Percentiles rank a stretch among this genome's conserved stretches.
Evolutionary conservation across 2,797 vertebrate species (phyloP).

Genomic region (Pempheris klunzingeri): DNA sequence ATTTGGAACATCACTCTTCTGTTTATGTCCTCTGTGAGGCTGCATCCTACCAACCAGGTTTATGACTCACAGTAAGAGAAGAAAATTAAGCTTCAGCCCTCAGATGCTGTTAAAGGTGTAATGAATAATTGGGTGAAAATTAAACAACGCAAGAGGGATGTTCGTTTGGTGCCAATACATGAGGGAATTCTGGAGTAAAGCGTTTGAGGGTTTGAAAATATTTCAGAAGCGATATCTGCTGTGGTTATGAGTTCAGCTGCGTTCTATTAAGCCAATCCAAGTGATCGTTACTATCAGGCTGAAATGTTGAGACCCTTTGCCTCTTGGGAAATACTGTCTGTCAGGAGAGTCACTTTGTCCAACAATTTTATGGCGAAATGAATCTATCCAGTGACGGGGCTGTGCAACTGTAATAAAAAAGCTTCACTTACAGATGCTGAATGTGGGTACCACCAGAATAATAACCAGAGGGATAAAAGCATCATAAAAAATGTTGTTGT

Average conservation of each 20-base stretch:
- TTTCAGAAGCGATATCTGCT: constrained; percentile 23
- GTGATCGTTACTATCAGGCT: constrained; percentile 25
- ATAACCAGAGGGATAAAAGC: background rate
- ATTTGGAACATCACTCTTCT: constrained; percentile 49
- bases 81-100: constrained; percentile 55
- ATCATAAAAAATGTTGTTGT: background rate
- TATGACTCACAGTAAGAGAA: constrained; percentile 39
- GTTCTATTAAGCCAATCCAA: constrained; percentile 28
- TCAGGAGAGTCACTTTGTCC: constrained; percentile 18
- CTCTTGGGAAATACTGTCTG: constrained; percentile 36
- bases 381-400: background rate
- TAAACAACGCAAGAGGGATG: constrained; percentile 37
- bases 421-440: background rate
- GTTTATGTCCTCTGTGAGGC: constrained; percentile 55
- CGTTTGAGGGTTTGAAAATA: background rate
- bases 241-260: constrained; percentile 33
- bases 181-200: background rate
- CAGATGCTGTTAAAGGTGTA: constrained; percentile 39
- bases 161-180: background rate
- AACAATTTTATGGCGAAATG: constrained; percentile 27
- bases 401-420: constrained; percentile 10
- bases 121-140: constrained; percentile 63
- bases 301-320: constrained; percentile 31
- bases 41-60: constrained; percentile 15
- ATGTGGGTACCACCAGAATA: background rate